Evolutionary conservation across 2,797 vertebrate species (phyloP).

Genomic region (Sebastes trivittatus): DNA sequence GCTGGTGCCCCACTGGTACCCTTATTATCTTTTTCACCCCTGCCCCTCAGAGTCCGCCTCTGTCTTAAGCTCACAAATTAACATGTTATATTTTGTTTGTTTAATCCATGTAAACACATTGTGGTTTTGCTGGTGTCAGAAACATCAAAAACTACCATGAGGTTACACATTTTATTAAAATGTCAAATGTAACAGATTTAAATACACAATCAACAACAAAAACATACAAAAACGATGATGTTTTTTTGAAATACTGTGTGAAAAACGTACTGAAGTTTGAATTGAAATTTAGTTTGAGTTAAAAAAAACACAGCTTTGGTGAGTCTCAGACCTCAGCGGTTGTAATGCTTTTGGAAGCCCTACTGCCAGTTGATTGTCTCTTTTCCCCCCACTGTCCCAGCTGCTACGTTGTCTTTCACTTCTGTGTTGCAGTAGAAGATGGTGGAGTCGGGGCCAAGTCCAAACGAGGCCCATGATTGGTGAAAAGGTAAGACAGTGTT

Average conservation of each 20-base stretch:
- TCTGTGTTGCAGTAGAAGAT: conserved; percentile 68
- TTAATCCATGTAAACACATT: not conserved
- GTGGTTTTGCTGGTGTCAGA: not conserved
- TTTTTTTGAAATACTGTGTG: not conserved
- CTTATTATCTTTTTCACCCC: too few relatives aligned
- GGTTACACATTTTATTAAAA: conserved; percentile 38
- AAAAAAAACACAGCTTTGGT: not conserved
- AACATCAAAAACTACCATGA: conserved; percentile 1
- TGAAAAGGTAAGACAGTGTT: conserved; percentile 50
- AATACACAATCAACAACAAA: conserved; percentile 43
- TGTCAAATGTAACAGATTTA: conserved; percentile 14
- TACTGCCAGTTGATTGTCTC: conserved; percentile 66
- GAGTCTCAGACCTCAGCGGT: not conserved
- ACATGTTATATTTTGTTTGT: not conserved
- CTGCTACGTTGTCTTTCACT: conserved; percentile 36
- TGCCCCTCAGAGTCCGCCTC: too few relatives aligned
- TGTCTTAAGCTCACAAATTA: not conserved
- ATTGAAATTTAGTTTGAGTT: conserved; percentile 8
- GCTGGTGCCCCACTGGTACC: too few relatives aligned
- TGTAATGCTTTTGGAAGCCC: conserved; percentile 30
- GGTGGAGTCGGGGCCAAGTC: conserved; percentile 43
- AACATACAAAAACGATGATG: not conserved
- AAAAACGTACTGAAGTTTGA: conserved; percentile 25
- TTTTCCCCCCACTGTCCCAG: conserved; percentile 33
- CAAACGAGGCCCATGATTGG: conserved; percentile 72